Conservation (phyloP, 64 coral and sea anemone species). For the Pocillopora damicornis region DNA sequence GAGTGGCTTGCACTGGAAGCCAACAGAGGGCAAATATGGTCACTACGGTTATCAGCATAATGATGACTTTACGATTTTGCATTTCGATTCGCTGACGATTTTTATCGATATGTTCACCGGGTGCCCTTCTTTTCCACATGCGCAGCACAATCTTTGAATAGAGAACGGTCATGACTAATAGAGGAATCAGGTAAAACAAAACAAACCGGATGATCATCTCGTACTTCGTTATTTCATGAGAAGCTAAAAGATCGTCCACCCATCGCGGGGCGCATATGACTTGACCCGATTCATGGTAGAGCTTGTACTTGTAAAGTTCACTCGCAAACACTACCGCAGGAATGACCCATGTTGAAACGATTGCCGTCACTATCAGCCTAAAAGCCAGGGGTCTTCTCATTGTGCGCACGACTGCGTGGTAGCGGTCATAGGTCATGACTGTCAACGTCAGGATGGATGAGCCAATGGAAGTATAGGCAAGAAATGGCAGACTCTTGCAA, state of each 20-base stretch:
- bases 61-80: constrained; percentile 33
- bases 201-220: constrained; percentile 35
- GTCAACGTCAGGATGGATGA: constrained; percentile 24
- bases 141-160: constrained; percentile 22
- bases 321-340: neutral
- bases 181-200: constrained; percentile 42
- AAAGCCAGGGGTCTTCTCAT: constrained; percentile 13
- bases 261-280: constrained; percentile 18
- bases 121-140: constrained; percentile 17
- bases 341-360: constrained; percentile 9
- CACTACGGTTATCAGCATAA: constrained; percentile 46
- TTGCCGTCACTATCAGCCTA: neutral
- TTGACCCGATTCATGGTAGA: constrained; percentile 3
- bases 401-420: constrained; percentile 25
- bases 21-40: constrained; percentile 48
- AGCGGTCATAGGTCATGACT: constrained; percentile 34
- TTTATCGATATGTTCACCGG: constrained; percentile 21
- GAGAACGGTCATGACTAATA: constrained; percentile 33
- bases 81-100: neutral
- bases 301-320: constrained; percentile 31
- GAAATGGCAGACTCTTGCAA: constrained; percentile 37
- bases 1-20: constrained; percentile 59
- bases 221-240: neutral
- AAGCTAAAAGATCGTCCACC: neutral
- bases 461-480: constrained; percentile 11